These are phyloP conservation scores for Ramphastos sulfuratus DNA, from an alignment of 2,113 vertebrate species.

Conservation along the genomic window DNA sequence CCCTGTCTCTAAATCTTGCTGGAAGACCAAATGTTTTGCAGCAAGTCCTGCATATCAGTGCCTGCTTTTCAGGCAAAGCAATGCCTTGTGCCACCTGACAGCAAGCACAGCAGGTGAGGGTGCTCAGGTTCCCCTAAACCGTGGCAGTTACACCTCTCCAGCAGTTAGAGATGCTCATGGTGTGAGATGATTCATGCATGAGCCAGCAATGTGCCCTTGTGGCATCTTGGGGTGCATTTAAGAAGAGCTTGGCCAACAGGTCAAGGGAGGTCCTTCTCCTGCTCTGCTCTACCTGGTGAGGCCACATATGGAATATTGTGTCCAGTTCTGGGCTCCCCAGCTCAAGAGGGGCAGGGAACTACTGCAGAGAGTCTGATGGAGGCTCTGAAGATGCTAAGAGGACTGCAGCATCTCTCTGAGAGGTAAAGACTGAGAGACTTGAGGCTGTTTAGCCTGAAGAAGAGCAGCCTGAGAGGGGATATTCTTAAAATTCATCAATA, in stretches of 20 bases:
- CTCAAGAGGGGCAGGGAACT: neutral
- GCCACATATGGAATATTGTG: neutral
- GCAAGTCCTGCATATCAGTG: rapidly evolving
- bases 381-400: neutral
- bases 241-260: neutral
- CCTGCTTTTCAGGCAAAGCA: neutral
- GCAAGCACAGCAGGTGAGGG: rapidly evolving
- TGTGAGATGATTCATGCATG: rapidly evolving
- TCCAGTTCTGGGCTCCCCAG: neutral
- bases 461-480: too few species aligned
- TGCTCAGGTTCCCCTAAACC: neutral
- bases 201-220: neutral
- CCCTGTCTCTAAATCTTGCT: neutral
- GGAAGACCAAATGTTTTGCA: neutral
- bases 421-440: neutral
- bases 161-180: neutral
- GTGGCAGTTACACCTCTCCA: neutral
- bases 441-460: neutral
- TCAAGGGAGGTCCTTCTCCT: neutral
- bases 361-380: neutral
- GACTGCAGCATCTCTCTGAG: too few species aligned
- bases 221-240: neutral
- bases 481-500: neutral
- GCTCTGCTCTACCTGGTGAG: neutral
- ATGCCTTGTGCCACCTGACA: neutral